Evolutionary conservation across 2,797 vertebrate genomes (phyloP).

Genomic region (Molossus molossus): DNA sequence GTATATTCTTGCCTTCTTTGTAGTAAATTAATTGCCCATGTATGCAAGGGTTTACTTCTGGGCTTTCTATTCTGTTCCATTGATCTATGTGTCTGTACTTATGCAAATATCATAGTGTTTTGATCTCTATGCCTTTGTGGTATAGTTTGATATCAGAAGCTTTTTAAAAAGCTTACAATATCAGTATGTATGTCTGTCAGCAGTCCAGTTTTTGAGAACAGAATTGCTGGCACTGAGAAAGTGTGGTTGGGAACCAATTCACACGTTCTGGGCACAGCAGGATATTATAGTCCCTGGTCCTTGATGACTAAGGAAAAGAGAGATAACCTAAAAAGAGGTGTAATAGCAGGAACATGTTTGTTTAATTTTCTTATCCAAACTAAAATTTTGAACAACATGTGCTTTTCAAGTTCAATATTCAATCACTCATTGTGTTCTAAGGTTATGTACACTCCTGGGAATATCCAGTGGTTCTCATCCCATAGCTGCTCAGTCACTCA

Average conservation of each 20-base stretch:
- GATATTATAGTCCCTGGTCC: background rate
- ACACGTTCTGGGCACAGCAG: background rate
- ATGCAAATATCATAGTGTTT: background rate
- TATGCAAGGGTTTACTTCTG: background rate
- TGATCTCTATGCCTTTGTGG: background rate
- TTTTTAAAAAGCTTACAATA: conserved; percentile 34
- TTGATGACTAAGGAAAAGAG: background rate
- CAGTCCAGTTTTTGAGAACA: background rate
- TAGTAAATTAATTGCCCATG: background rate
- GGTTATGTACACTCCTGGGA: background rate
- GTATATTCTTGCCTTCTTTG: background rate
- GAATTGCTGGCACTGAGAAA: background rate
- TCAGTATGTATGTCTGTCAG: background rate
- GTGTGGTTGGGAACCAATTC: background rate
- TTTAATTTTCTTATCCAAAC: conserved; percentile 5
- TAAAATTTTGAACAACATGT: conserved; percentile 56
- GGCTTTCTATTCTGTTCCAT: background rate
- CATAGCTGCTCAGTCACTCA: background rate
- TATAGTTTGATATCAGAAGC: background rate
- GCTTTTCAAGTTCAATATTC: background rate
- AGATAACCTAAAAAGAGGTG: background rate
- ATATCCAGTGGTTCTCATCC: background rate
- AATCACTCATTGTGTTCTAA: background rate
- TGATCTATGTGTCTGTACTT: background rate
- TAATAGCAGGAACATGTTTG: background rate